A percentile compares a stretch with the other conserved stretches of the same genome.
These are phyloP conservation scores for Theonella swinhoei DNA, from an alignment of 37 sponge, comb jelly and placozoan genomes.

Conservation along the genomic window DNA sequence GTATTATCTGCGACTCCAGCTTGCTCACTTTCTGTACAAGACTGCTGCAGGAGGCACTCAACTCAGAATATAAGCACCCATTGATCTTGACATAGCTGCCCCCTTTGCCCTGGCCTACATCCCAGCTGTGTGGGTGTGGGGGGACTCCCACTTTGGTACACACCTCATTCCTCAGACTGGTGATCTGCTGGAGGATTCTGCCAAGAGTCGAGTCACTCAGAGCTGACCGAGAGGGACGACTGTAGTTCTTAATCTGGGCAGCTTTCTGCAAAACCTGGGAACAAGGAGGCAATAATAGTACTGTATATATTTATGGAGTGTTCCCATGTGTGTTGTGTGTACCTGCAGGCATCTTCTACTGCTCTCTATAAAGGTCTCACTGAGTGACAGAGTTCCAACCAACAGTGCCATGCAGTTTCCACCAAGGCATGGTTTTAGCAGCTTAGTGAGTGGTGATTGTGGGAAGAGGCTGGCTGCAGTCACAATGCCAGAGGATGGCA, in stretches of 20 bases:
- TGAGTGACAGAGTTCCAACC: constrained; percentile 20
- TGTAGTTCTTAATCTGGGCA: background rate
- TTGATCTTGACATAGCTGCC: background rate
- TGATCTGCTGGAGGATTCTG: background rate
- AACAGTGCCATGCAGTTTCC: constrained; percentile 40
- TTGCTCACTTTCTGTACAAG: constrained; percentile 4
- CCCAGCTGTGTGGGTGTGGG: no score
- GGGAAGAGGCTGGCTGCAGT: constrained; percentile 2
- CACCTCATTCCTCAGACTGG: background rate
- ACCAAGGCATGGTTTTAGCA: constrained; percentile 48
- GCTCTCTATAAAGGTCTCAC: background rate
- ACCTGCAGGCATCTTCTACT: constrained; percentile 22
- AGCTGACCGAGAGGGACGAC: background rate
- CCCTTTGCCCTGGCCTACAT: background rate
- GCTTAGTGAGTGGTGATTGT: constrained; percentile 44
- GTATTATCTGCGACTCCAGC: background rate
- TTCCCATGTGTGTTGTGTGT: background rate
- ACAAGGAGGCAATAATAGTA: background rate
- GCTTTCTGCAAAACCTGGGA: background rate
- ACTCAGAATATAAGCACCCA: background rate
- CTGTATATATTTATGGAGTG: background rate
- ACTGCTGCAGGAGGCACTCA: constrained; percentile 15
- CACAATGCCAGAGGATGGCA: background rate
- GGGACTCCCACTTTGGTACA: background rate
- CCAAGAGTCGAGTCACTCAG: background rate